Percentiles rank a stretch among this genome's conserved stretches.
Conservation (phyloP, 2,888 invertebrate species). For the Eilema caniola region DNA sequence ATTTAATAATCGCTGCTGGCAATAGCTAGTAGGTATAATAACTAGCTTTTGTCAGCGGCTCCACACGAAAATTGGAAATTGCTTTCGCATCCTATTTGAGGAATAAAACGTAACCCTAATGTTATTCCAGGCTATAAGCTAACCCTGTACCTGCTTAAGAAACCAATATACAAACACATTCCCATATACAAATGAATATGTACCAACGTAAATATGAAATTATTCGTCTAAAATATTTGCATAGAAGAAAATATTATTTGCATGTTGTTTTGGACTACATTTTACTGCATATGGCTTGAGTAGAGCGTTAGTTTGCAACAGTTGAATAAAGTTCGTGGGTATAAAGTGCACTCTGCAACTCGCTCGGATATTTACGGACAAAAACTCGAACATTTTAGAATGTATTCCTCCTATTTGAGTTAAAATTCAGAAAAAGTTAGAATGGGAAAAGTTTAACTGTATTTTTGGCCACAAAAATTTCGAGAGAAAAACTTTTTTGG, state of each 20-base stretch:
- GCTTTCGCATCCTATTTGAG: too few relatives aligned
- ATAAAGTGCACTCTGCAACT: not conserved
- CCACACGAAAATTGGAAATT: too few relatives aligned
- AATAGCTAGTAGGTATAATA: too few relatives aligned
- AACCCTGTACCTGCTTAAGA: too few relatives aligned
- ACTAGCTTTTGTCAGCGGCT: too few relatives aligned
- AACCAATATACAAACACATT: too few relatives aligned
- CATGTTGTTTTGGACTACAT: not conserved
- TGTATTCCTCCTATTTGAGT: not conserved
- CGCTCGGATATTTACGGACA: not conserved
- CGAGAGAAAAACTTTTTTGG: not conserved
- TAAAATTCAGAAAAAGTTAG: not conserved
- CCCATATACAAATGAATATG: too few relatives aligned
- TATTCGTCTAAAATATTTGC: not conserved
- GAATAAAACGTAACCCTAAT: too few relatives aligned
- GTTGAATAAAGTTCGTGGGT: not conserved
- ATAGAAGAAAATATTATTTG: slow-evolving; percentile 1
- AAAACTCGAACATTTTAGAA: not conserved
- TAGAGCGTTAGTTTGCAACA: slow-evolving; percentile 2
- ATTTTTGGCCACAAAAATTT: not conserved
- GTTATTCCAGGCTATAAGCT: too few relatives aligned
- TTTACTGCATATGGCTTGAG: not conserved
- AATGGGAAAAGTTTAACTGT: not conserved
- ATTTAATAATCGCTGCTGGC: too few relatives aligned
- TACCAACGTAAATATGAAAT: not conserved